phyloP scores from a whole-genome alignment of 1,140 invertebrate species.

The Subanguina moxae region DNA sequence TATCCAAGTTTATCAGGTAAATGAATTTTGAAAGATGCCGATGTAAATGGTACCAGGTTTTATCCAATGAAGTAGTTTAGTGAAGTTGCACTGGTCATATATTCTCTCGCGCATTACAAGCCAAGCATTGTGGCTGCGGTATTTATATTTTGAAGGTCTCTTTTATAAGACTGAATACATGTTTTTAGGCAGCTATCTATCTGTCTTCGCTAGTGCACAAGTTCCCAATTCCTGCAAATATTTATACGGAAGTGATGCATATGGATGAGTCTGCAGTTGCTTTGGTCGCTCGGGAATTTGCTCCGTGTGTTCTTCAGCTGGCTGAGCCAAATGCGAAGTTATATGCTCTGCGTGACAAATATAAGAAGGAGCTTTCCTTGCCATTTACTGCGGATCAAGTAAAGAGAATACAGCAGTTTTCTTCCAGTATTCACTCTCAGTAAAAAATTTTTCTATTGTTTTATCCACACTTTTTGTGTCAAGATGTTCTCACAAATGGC shows the following conservation, averaged over 20 bases:
- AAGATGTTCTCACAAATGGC: too few relatives aligned
- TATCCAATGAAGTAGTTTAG: not conserved
- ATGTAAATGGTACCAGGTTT: not conserved
- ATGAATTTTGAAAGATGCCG: not conserved
- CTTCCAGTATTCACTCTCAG: not conserved
- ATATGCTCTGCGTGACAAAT: constrained; percentile 24
- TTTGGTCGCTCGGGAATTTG: not conserved
- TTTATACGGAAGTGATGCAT: constrained; percentile 3
- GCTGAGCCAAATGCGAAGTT: constrained; percentile 5
- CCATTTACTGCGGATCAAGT: constrained; percentile 4
- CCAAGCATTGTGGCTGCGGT: constrained; percentile 28
- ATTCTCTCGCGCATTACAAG: constrained; percentile 12
- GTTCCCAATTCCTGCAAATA: constrained; percentile 11
- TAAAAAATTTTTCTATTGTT: too few relatives aligned
- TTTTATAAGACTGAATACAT: not conserved
- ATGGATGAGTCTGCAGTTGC: constrained; percentile 12
- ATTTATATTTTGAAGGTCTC: constrained; percentile 5
- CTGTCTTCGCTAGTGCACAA: constrained; percentile 11
- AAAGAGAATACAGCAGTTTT: not conserved
- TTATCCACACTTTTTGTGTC: too few relatives aligned
- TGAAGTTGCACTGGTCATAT: constrained; percentile 23
- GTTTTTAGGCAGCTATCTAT: constrained; percentile 6
- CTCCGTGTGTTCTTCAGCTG: constrained; percentile 14
- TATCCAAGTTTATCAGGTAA: constrained; percentile 25
- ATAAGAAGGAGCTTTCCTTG: constrained; percentile 7